Conservation (phyloP, 2,797 vertebrate genomes). For the Cetoscarus ocellatus region DNA sequence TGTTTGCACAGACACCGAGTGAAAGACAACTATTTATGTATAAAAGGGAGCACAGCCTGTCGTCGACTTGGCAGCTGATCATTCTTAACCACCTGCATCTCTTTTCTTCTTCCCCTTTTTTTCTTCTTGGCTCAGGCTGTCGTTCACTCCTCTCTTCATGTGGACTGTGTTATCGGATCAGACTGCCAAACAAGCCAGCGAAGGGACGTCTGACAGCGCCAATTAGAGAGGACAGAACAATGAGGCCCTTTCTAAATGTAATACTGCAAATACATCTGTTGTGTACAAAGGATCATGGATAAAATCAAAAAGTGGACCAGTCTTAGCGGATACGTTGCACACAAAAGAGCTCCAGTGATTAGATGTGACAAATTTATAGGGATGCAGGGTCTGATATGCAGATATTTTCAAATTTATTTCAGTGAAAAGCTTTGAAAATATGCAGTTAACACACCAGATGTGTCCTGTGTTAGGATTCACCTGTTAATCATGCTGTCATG, state of each 20-base stretch:
- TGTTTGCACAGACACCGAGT: constrained; percentile 77
- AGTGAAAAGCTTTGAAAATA: too few species aligned
- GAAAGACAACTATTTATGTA: constrained; percentile 82
- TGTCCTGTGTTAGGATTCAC: too few species aligned
- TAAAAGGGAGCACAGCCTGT: constrained; percentile 62
- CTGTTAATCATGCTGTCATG: too few species aligned
- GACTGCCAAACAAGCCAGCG: constrained; percentile 66
- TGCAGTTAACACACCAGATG: too few species aligned
- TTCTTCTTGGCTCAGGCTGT: constrained; percentile 50
- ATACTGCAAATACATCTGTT: constrained; percentile 64
- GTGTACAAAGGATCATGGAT: constrained; percentile 40
- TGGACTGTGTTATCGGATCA: constrained; percentile 70
- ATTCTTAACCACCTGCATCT: constrained; percentile 62
- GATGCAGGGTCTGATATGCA: too few species aligned
- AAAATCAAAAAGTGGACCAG: constrained; percentile 21
- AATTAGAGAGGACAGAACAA: constrained; percentile 72
- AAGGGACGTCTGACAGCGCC: constrained; percentile 72
- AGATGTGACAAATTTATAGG: constrained; percentile 40
- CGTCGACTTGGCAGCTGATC: constrained; percentile 59
- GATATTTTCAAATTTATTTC: too few species aligned
- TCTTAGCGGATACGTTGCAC: constrained; percentile 38
- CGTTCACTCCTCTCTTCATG: constrained; percentile 60
- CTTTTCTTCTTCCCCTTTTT: constrained; percentile 10
- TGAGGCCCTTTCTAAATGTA: constrained; percentile 57
- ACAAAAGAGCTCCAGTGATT: constrained; percentile 36